Conservation (phyloP, 2,888 invertebrate species). For the Podabrus alpinus region DNA sequence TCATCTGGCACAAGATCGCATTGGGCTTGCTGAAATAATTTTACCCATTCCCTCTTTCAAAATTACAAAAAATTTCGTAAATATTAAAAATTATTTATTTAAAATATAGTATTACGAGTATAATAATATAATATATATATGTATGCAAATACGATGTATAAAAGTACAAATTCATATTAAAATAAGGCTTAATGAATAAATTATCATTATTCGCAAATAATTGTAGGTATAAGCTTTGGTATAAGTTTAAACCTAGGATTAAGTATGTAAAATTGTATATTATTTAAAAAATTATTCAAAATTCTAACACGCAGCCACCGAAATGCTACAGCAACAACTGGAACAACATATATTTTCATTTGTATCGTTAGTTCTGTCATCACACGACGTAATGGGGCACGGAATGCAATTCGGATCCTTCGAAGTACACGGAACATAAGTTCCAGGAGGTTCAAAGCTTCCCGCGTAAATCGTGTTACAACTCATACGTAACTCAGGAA, state of each 20-base stretch:
- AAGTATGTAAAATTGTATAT: not conserved
- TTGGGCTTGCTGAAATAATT: too few species aligned
- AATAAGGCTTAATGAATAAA: too few species aligned
- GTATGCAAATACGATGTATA: too few species aligned
- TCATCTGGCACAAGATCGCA: too few species aligned
- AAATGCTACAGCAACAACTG: constrained; percentile 41
- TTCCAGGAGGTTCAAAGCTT: constrained; percentile 60
- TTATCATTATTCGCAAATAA: too few species aligned
- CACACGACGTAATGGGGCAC: constrained; percentile 36
- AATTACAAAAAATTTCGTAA: too few species aligned
- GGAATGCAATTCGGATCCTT: constrained; percentile 17
- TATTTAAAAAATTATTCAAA: not conserved
- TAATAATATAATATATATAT: too few species aligned
- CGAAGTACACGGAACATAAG: not conserved
- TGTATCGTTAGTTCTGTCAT: not conserved
- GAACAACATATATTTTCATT: constrained; percentile 24
- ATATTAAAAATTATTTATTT: too few species aligned
- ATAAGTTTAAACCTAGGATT: not conserved
- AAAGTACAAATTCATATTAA: too few species aligned
- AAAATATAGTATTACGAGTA: too few species aligned
- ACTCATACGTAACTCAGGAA: constrained; percentile 49
- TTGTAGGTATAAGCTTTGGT: too few species aligned
- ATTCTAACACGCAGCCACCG: constrained; percentile 1
- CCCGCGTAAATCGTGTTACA: constrained; percentile 60
- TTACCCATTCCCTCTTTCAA: too few species aligned